Conservation (phyloP, 2,888 invertebrate genomes). For the Automeris io region DNA sequence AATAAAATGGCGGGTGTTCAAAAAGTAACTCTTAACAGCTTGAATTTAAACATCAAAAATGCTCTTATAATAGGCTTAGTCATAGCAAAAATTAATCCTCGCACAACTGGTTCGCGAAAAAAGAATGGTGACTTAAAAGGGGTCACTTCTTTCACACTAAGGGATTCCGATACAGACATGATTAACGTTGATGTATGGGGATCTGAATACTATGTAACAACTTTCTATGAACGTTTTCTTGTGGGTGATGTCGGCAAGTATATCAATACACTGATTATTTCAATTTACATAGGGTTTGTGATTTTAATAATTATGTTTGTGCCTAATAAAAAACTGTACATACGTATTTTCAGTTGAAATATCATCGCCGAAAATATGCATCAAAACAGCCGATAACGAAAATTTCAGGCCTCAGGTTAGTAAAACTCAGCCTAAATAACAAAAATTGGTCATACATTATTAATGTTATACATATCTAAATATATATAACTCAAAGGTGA, state of each 20-base stretch:
- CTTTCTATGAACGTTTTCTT: conserved; percentile 79
- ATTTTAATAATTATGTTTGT: neutral
- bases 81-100: conserved; percentile 80
- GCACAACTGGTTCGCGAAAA: conserved; percentile 66
- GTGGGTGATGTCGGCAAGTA: conserved; percentile 83
- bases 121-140: conserved; percentile 75
- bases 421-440: conserved; percentile 4
- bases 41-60: conserved; percentile 60
- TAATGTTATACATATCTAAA: no score
- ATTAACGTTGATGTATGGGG: conserved; percentile 89
- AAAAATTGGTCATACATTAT: neutral
- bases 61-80: conserved; percentile 76
- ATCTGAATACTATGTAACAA: conserved; percentile 76
- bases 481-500: no score
- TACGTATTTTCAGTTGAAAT: conserved; percentile 78
- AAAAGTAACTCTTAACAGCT: conserved; percentile 52
- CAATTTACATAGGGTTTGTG: neutral
- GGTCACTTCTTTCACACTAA: conserved; percentile 86
- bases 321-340: neutral
- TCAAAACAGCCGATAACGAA: conserved; percentile 77
- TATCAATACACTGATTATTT: neutral
- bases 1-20: conserved; percentile 62
- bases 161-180: conserved; percentile 83
- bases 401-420: conserved; percentile 79
- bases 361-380: conserved; percentile 78